phyloP scores from a whole-genome alignment of 2,797 vertebrate species.

The Coccyzus lansbergi region DNA sequence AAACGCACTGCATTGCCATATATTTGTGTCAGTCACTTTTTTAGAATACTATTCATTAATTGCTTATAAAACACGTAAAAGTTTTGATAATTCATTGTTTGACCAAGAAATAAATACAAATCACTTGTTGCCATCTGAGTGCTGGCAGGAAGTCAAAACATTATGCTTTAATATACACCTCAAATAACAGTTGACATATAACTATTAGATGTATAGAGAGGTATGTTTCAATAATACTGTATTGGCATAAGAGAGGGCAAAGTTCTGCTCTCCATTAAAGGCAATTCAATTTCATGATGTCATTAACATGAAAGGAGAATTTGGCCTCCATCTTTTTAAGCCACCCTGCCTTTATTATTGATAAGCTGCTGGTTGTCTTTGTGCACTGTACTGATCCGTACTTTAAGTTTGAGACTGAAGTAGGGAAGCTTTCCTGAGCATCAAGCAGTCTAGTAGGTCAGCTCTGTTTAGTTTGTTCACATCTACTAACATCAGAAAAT shows the following conservation, averaged over 20 bases:
- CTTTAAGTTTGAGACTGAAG: neutral
- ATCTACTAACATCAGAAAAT: constrained; percentile 28
- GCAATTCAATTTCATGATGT: constrained; percentile 1
- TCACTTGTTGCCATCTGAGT: neutral
- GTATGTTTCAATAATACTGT: neutral
- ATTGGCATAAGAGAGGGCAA: neutral
- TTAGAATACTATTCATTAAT: constrained; percentile 37
- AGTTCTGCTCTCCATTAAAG: constrained; percentile 16
- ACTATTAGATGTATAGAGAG: neutral
- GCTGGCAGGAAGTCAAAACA: neutral
- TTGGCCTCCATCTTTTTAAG: neutral
- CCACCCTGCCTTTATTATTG: neutral
- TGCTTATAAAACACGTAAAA: neutral
- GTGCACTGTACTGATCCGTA: neutral
- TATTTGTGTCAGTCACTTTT: constrained; percentile 49
- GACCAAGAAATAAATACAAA: constrained; percentile 15
- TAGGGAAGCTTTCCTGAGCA: neutral
- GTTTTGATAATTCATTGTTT: neutral
- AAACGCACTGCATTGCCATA: neutral
- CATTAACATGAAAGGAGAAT: neutral
- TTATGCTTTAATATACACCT: neutral
- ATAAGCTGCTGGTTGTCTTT: neutral
- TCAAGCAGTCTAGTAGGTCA: neutral
- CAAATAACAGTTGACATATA: constrained; percentile 29
- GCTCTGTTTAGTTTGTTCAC: neutral